A percentile compares a stretch with the other conserved stretches of the same genome.
These are phyloP conservation scores for Elaphurus davidianus DNA, from an alignment of 2,113 vertebrate genomes.

Conservation along the genomic window DNA sequence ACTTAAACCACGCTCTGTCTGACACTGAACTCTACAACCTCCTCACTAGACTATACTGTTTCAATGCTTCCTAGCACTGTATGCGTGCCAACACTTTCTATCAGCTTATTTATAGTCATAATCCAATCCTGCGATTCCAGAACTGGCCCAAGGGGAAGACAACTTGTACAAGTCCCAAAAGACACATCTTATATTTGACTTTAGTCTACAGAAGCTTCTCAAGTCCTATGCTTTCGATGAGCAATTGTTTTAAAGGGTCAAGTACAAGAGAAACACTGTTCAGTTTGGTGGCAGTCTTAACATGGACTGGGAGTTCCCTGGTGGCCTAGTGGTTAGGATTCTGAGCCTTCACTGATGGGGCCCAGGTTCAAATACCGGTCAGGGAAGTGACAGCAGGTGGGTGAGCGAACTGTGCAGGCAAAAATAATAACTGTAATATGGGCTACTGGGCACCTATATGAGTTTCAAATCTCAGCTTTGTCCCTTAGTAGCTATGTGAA, in stretches of 20 bases:
- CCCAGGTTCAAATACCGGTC: not conserved
- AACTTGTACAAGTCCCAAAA: not conserved
- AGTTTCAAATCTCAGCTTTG: slow-evolving; percentile 19
- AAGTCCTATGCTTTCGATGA: not conserved
- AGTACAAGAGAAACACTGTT: slow-evolving; percentile 9
- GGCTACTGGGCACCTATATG: not conserved
- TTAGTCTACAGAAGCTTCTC: not conserved
- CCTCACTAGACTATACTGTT: not conserved
- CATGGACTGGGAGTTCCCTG: not conserved
- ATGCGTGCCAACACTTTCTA: not conserved
- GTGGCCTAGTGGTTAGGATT: not conserved
- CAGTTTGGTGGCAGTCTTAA: not conserved
- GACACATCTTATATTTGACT: not conserved
- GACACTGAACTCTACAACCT: not conserved
- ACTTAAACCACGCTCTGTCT: not conserved
- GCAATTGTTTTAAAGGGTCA: slow-evolving; percentile 14
- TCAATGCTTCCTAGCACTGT: not conserved
- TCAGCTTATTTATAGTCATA: not conserved
- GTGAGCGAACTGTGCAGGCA: not conserved
- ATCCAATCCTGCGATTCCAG: not conserved
- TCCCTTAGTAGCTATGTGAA: not conserved
- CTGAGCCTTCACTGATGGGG: not conserved
- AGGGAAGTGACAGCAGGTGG: not conserved
- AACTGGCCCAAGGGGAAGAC: not conserved
- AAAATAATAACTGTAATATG: not conserved